Evolutionary conservation across 2,888 invertebrate species (phyloP).

Genomic region (Melangyna quadrimaculata): DNA sequence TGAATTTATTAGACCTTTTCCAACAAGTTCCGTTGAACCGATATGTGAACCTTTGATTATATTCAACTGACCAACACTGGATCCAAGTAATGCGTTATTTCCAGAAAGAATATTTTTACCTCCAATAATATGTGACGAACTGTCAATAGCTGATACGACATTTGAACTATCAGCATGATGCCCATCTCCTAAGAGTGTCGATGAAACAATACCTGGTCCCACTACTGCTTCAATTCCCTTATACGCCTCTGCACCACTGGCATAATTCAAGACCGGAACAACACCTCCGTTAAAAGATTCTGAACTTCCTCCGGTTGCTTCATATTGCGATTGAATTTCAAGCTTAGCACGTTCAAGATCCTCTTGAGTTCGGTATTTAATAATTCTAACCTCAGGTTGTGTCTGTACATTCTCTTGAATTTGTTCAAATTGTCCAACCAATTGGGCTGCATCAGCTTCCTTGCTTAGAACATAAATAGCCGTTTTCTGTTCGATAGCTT

Average conservation of each 20-base stretch:
- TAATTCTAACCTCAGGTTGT: conserved; percentile 77
- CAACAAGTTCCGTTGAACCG: not conserved
- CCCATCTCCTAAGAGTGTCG: not conserved
- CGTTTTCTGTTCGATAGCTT: conserved; percentile 76
- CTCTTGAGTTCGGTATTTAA: conserved; percentile 78
- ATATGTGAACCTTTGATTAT: not conserved
- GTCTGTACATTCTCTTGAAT: conserved; percentile 73
- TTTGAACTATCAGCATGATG: not conserved
- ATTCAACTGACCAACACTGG: conserved; percentile 1
- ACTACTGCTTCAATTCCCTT: not conserved
- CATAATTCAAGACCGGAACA: conserved; percentile 77
- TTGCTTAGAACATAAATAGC: conserved; percentile 77
- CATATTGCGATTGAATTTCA: conserved; percentile 77
- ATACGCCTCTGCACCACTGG: conserved; percentile 55
- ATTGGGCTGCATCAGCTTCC: conserved; percentile 75
- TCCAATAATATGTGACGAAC: not conserved
- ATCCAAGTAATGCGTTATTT: not conserved
- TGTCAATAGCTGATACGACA: not conserved
- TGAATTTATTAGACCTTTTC: not conserved
- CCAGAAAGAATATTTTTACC: not conserved
- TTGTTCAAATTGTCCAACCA: conserved; percentile 76
- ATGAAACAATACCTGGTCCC: conserved; percentile 8
- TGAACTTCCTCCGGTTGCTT: conserved; percentile 74
- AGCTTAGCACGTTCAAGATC: conserved; percentile 77
- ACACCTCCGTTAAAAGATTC: conserved; percentile 76